Conservation (phyloP, 2,888 invertebrate species). For the Tridacna gigas region DNA sequence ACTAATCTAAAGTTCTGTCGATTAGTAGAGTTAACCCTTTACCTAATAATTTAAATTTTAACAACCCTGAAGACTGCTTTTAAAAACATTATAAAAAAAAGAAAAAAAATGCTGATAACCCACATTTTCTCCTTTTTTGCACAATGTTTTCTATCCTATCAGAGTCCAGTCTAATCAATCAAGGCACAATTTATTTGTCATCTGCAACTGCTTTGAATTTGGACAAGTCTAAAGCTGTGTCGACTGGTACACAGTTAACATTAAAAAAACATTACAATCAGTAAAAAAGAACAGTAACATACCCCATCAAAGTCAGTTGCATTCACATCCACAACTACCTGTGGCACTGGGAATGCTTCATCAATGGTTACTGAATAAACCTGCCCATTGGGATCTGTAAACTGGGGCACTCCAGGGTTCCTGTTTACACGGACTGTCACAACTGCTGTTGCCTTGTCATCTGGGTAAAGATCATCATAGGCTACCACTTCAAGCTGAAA, state of each 20-base stretch:
- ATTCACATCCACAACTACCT: conserved; percentile 70
- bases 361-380: conserved; percentile 64
- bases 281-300: conserved; percentile 28
- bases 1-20: too few relatives aligned
- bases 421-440: conserved; percentile 70
- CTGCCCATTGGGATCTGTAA: conserved; percentile 53
- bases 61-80: neutral
- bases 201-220: too few relatives aligned
- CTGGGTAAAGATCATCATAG: conserved; percentile 77
- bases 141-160: neutral
- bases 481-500: conserved; percentile 77
- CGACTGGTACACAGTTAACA: neutral
- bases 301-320: conserved; percentile 80
- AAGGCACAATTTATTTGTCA: neutral
- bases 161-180: neutral
- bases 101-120: neutral
- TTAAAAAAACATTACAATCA: neutral
- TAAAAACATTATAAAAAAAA: neutral
- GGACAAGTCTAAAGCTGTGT: too few relatives aligned
- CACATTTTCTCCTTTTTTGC: neutral
- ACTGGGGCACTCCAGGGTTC: conserved; percentile 54
- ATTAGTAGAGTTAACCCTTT: too few relatives aligned
- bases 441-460: conserved; percentile 68
- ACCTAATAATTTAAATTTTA: too few relatives aligned
- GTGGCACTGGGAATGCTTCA: conserved; percentile 71